Evolutionary conservation across 2,888 invertebrate species (phyloP).

Genomic region (Drosophila percnosoma): DNA sequence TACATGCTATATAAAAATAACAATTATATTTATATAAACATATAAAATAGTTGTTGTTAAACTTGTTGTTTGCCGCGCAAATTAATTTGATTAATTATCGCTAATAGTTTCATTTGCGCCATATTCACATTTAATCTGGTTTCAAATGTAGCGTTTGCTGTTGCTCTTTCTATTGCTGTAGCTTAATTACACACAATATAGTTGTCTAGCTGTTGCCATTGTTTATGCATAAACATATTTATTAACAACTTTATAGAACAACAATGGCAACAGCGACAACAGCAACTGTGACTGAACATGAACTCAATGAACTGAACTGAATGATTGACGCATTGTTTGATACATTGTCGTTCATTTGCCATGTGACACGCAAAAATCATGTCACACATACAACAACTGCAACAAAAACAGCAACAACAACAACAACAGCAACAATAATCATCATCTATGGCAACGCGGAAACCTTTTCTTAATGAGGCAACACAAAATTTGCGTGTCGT

Average conservation of each 20-base stretch:
- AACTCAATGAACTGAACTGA: slow-evolving; percentile 32
- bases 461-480: slow-evolving; percentile 76
- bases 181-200: slow-evolving; percentile 56
- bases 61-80: slow-evolving; percentile 44
- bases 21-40: not conserved
- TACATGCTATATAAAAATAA: not conserved
- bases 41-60: slow-evolving; percentile 15
- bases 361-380: slow-evolving; percentile 72
- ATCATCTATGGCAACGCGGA: slow-evolving; percentile 60
- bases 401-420: slow-evolving; percentile 18
- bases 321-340: slow-evolving; percentile 68
- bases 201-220: slow-evolving; percentile 51
- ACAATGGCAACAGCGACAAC: slow-evolving; percentile 11
- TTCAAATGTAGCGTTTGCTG: slow-evolving; percentile 17
- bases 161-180: not conserved
- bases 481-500: slow-evolving; percentile 82
- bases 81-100: slow-evolving; percentile 75
- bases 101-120: slow-evolving; percentile 65
- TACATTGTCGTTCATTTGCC: slow-evolving; percentile 65
- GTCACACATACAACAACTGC: slow-evolving; percentile 49
- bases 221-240: slow-evolving; percentile 66
- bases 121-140: slow-evolving; percentile 51
- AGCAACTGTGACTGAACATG: slow-evolving; percentile 22
- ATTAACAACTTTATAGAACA: slow-evolving; percentile 60
- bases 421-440: slow-evolving; percentile 42